Percentiles rank a stretch among this genome's conserved stretches.
Evolutionary conservation across 2,113 vertebrate genomes (phyloP).

Genomic region (Lates calcarifer): DNA sequence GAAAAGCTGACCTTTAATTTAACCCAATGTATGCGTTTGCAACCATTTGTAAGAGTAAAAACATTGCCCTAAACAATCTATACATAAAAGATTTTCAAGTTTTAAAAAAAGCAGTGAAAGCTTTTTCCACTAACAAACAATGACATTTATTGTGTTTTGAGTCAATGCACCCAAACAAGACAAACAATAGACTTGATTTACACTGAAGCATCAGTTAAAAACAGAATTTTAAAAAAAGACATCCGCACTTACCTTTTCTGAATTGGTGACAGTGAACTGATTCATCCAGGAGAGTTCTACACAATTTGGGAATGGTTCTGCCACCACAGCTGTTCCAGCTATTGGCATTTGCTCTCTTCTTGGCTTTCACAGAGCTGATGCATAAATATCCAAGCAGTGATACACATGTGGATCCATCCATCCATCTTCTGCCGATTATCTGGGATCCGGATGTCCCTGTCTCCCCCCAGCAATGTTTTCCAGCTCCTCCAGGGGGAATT

Average conservation of each 20-base stretch:
- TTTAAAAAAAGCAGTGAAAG: too few relatives aligned
- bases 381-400: neutral
- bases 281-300: neutral
- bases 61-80: neutral
- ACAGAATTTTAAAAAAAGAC: neutral
- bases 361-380: neutral
- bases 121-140: conserved; percentile 29
- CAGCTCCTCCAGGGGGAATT: neutral
- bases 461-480: neutral
- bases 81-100: conserved; percentile 28
- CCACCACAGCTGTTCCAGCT: neutral
- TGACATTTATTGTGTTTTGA: conserved; percentile 15
- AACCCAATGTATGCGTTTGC: neutral
- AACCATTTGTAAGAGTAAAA: conserved; percentile 16
- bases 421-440: neutral
- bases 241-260: neutral
- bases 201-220: conserved; percentile 10
- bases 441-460: neutral
- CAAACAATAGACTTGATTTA: conserved; percentile 39
- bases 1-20: conserved; percentile 5
- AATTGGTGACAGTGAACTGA: neutral
- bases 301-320: neutral
- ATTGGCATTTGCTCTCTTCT: neutral
- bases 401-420: neutral
- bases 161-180: conserved; percentile 30